Evolutionary conservation across 1,140 invertebrate species (phyloP), one percentile per base, ranked within the genome.

Genomic region (Panagrolaimus sp.): DNA sequence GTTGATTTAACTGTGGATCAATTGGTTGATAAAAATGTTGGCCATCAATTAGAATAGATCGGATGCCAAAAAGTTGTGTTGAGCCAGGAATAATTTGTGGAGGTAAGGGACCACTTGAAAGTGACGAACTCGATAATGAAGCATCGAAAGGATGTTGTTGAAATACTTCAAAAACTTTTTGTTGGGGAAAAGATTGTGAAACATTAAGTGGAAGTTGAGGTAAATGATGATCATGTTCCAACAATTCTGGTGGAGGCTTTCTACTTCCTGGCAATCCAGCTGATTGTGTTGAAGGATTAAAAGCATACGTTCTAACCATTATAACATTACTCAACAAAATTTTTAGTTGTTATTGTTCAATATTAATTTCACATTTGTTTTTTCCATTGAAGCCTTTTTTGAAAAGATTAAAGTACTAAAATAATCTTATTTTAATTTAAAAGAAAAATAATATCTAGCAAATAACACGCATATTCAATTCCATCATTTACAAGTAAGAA

Each of bases 1-100:
- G 51, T 27, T 25, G 20, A 27, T 57, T 57, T 9, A 57, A 57
- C 11, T 57, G 51, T 57, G 51, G 45, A 68, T 69, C 67, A 20
- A 69, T 42, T 9, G 67, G 67, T 25, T 69, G 67, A 48, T 69
- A 69, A 38, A 66, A 69, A 7, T 48, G 66, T 27, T 69, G 67
- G 27, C 67, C 67, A 38, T 69, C 45, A 27, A 69, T 69, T 20
- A 65, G 31, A 11, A 69, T 48, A 20, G 48, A 57, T 25, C 45
- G 63, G 13, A 67, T 51, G 43, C 48, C 45, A 43, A 27, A 23
- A 14, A 61, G 47, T 45, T 31, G 48, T 46, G 46, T 67, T n/a
- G 20, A 31, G 16, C 51, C 51, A 20, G 51, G 20, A 25, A 57
- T 20, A 20, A 57, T 57, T 57, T 23, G 51, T 5, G 51, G 27